Conservation (phyloP, 2,797 vertebrate genomes). For the Sardinella longiceps region DNA sequence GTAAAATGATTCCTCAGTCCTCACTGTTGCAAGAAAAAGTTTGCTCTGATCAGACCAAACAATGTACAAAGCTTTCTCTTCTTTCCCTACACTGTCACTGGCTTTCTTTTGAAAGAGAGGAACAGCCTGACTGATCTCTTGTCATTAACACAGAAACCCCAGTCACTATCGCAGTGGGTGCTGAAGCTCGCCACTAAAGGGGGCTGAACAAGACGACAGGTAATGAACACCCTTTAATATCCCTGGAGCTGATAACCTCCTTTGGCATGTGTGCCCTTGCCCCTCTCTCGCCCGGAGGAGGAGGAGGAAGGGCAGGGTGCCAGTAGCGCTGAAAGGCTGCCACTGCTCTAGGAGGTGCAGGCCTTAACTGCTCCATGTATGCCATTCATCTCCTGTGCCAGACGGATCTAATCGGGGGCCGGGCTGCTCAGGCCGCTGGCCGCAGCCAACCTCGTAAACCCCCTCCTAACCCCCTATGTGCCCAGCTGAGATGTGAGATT, state of each 20-base stretch:
- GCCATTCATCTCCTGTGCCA: neutral
- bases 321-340: neutral
- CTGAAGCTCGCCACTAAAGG: neutral
- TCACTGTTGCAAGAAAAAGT: no score
- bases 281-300: neutral
- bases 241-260: constrained; percentile 7
- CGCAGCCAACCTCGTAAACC: neutral
- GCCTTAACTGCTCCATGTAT: constrained; percentile 2
- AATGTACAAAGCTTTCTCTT: neutral
- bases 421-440: neutral
- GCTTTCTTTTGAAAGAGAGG: neutral
- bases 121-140: neutral
- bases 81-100: neutral
- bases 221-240: constrained; percentile 16
- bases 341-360: constrained; percentile 15
- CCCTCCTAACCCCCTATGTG: neutral
- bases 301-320: neutral
- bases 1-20: neutral
- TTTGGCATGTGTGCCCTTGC: constrained; percentile 15
- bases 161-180: neutral
- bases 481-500: neutral
- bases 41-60: neutral
- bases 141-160: neutral
- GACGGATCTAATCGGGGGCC: neutral
- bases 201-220: neutral